phyloP scores from a whole-genome alignment of 2,888 invertebrate genomes.

The Pristionchus exspectatus region DNA sequence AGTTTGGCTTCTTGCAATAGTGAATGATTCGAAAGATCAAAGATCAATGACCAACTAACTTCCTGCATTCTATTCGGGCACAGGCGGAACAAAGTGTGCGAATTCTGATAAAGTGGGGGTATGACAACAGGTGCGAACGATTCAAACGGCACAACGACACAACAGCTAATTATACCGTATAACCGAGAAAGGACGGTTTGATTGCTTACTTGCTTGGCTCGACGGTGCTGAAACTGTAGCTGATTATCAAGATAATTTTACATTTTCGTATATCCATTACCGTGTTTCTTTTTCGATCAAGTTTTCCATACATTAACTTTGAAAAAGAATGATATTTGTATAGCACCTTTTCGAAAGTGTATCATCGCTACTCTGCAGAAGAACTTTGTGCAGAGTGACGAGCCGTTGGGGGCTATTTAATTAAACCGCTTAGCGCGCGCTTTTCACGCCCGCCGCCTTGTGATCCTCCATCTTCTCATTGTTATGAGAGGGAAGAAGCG shows the following conservation, averaged over 20 bases:
- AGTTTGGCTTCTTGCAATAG: too few relatives aligned
- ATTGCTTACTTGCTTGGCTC: constrained; percentile 35
- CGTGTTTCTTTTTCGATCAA: not conserved
- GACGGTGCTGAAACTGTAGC: constrained; percentile 24
- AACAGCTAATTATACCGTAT: constrained; percentile 40
- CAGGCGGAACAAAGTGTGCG: too few relatives aligned
- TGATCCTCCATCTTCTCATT: not conserved
- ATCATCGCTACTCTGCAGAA: not conserved
- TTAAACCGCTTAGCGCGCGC: constrained; percentile 11
- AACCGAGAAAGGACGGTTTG: not conserved
- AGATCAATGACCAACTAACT: too few relatives aligned
- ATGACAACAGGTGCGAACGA: too few relatives aligned
- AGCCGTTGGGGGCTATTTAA: not conserved
- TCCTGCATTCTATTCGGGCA: too few relatives aligned
- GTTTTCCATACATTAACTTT: not conserved
- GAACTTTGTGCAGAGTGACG: not conserved
- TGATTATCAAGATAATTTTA: too few relatives aligned
- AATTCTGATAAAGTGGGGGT: too few relatives aligned
- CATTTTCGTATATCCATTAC: too few relatives aligned
- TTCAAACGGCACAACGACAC: not conserved
- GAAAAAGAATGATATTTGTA: not conserved
- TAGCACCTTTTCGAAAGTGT: not conserved
- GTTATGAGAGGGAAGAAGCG: not conserved
- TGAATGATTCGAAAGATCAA: too few relatives aligned
- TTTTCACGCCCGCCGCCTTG: not conserved